Percentiles rank a stretch among this genome's conserved stretches.
phyloP scores from a whole-genome alignment of 2,888 invertebrate species.

The Parnassius mnemosyne region DNA sequence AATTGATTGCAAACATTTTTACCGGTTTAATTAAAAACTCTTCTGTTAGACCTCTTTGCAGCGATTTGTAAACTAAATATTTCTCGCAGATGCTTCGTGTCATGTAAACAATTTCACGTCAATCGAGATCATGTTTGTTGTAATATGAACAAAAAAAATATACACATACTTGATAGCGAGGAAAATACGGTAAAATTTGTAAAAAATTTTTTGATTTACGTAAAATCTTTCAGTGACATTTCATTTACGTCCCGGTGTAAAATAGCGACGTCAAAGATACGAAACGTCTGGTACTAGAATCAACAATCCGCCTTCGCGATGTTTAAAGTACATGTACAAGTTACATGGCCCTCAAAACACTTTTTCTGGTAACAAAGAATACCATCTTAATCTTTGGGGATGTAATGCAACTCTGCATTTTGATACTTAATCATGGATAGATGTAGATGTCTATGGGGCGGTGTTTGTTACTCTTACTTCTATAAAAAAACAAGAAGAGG shows the following conservation, averaged over 20 bases:
- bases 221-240: neutral
- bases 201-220: neutral
- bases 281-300: no score
- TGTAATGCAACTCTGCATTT: no score
- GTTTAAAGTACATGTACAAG: no score
- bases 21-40: constrained; percentile 15
- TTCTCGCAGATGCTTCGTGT: constrained; percentile 27
- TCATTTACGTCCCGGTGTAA: neutral
- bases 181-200: neutral
- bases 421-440: no score
- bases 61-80: constrained; percentile 26
- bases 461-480: no score
- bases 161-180: neutral
- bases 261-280: no score
- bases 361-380: no score
- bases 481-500: no score
- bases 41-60: constrained; percentile 18
- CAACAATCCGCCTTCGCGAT: no score
- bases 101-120: constrained; percentile 23
- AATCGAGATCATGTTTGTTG: constrained; percentile 13
- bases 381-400: no score
- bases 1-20: constrained; percentile 18
- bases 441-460: no score
- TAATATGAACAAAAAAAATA: constrained; percentile 17
- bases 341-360: no score